Base-by-base conservation (phyloP, 2,888 invertebrate species). In the Harpalus rubripes region DNA sequence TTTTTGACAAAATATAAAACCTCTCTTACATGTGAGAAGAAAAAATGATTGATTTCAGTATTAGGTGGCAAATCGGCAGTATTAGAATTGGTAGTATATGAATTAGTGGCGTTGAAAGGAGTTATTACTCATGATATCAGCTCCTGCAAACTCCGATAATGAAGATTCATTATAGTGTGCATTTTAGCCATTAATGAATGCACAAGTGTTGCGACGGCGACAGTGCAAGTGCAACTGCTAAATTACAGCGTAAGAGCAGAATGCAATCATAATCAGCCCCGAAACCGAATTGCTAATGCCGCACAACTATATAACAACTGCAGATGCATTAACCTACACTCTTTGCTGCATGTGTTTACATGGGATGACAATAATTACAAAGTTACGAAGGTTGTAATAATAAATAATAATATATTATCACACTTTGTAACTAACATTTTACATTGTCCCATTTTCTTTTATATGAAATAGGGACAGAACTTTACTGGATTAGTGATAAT, bases 131-230 rank as follows among this genome's bases (percentile, higher is more conserved):
- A 80, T 61, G 16, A 12, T 80, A 16, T 63, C 80, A 78, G 78
- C 56, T 68, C 68, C 68, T 68, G 74, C 78, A 80, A 80, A 80
- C 80, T 72, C 15, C 58, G 72, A 81, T 81, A 81, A 81, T 72
- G 81, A 72, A 81, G 81, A 81, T 81, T 81, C 81, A 81, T 81
- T 81, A 81, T 72, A 61, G 26, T 58, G 15, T 68, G 81, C 81
- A 81, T 81, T 81, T 61, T 81, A 81, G 68, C 22, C 56, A 26
- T 22, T 81, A 81, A 81, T 81, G 81, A 81, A 72, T 68, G 72
- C 58, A 72, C 81, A 81, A 58, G 56, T 81, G 72, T n/a, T 12
- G 16, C 44, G 10, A 52, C 44, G 44, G 44, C 44, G 44, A 52
- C 44, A 10, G 10, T 52, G 44, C 44, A 52, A 26, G 22, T 22